Evolutionary conservation across 1,140 invertebrate genomes (phyloP), one percentile per base, ranked within the genome.

Genomic region (Stegodyphus mimosarum): DNA sequence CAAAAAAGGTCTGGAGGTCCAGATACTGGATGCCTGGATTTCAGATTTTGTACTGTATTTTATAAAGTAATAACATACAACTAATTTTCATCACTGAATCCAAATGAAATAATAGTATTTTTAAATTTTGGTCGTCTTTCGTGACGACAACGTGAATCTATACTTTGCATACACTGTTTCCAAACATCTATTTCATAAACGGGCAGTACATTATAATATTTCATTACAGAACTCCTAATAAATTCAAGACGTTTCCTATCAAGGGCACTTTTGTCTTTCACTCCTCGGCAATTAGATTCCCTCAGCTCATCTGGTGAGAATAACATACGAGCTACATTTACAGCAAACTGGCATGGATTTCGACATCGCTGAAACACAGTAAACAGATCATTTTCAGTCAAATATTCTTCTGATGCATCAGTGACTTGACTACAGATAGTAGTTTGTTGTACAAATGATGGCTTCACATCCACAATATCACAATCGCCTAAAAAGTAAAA

Each of bases 161-260:
- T 83, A 67, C 80, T 83, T 18, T 83, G 80, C 33, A 75, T 78
- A 33, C 80, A 83, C 7, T 78, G 53, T 53, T 83, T 83, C 80
- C 80, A 83, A 48, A 83, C 72, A 11, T 83, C 70, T 6, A 52
- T 15, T 53, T 51, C 67, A 51, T 75, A 75, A 2, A 17, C 7
- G 4, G 70, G 67, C 7, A 67, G 6, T 9, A 83, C 49, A 33
- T 72, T 75, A 55, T 83, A 83, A 53, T 83, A 83, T 49, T 55
- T 83, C 9, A 83, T 15, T 33, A 83, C 80, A 48, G 80, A 49
- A 50, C 17, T 10, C 48, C 52, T 75, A 17, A 83, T 72, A 60
- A 72, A 83, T 9, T 48, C 48, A n/a, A 83, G 50, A 15, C 53
- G 15, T 67, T 55, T 33, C 17, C 13, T 49, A 55, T 83, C 72